A percentile compares a stretch with the other conserved stretches of the same genome.
These are phyloP conservation scores for Leptodirus hochenwartii DNA, from an alignment of 2,888 invertebrate species.

Conservation along the genomic window DNA sequence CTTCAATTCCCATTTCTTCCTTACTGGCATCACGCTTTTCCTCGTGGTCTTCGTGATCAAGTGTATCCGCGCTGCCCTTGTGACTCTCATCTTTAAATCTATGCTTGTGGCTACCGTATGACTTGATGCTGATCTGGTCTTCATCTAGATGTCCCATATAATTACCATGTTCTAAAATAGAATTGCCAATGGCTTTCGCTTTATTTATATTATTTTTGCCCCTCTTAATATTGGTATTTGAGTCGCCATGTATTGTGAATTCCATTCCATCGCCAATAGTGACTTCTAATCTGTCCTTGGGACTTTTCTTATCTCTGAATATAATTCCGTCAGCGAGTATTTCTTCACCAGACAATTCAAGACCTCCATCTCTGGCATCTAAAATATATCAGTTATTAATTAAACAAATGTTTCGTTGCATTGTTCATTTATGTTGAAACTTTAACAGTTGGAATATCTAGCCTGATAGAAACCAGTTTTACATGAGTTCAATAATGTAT, in stretches of 20 bases:
- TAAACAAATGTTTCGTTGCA: neutral
- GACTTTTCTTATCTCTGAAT: constrained; percentile 73
- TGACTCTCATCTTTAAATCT: constrained; percentile 83
- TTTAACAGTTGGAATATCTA: constrained; percentile 18
- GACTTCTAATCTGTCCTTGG: constrained; percentile 72
- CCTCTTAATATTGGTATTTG: constrained; percentile 64
- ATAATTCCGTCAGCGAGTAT: constrained; percentile 70
- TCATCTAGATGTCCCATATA: constrained; percentile 35
- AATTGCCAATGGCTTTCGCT: constrained; percentile 57
- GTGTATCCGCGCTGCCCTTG: constrained; percentile 71
- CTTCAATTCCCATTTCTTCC: constrained; percentile 73
- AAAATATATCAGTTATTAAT: constrained; percentile 20
- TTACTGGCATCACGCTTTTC: constrained; percentile 80
- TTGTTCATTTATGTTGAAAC: constrained; percentile 7
- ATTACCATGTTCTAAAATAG: constrained; percentile 35
- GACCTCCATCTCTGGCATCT: constrained; percentile 38
- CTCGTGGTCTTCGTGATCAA: constrained; percentile 52
- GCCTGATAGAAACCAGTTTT: constrained; percentile 14
- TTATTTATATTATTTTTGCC: constrained; percentile 65
- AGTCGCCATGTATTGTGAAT: constrained; percentile 79
- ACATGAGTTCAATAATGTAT: constrained; percentile 13
- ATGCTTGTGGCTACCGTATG: constrained; percentile 83
- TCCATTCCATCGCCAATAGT: constrained; percentile 88
- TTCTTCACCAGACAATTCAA: constrained; percentile 34
- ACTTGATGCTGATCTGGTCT: constrained; percentile 74